A percentile compares a stretch with the other conserved stretches of the same genome.
phyloP scores from a whole-genome alignment of 2,888 invertebrate species.

The Ryuthela nishihirai region DNA sequence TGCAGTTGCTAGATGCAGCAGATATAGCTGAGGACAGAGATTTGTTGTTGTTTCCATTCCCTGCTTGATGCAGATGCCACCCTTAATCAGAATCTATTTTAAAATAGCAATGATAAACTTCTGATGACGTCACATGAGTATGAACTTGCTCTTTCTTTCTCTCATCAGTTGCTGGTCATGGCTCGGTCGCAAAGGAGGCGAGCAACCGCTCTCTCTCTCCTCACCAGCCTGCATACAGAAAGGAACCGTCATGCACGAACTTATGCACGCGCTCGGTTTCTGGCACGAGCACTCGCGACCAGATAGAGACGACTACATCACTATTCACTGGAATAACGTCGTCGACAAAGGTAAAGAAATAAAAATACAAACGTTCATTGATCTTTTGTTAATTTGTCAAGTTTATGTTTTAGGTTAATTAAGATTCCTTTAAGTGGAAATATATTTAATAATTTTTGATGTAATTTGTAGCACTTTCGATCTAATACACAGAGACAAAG shows the following conservation, averaged over 20 bases:
- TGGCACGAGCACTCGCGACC: conserved; percentile 49
- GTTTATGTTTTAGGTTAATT: no score
- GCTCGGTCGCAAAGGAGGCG: conserved; percentile 10
- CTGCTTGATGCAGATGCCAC: no score
- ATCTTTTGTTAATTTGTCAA: no score
- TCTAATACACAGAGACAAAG: no score
- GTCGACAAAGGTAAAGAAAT: conserved; percentile 4
- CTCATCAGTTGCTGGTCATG: conserved; percentile 22
- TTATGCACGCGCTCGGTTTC: conserved; percentile 49
- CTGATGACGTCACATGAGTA: background rate
- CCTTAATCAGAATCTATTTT: no score
- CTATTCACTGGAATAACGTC: conserved; percentile 40
- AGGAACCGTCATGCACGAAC: conserved; percentile 50
- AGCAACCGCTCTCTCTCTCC: conserved; percentile 4
- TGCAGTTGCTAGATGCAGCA: no score
- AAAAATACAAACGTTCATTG: no score
- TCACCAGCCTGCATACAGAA: conserved; percentile 29
- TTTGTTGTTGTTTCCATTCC: no score
- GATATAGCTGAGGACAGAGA: no score
- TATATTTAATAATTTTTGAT: no score
- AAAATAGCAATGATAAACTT: background rate
- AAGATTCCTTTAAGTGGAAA: no score
- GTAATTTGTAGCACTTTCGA: no score
- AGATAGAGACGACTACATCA: conserved; percentile 48
- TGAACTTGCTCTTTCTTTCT: background rate